Conservation (phyloP, 2,113 vertebrate species). For the Halcyon senegalensis region DNA sequence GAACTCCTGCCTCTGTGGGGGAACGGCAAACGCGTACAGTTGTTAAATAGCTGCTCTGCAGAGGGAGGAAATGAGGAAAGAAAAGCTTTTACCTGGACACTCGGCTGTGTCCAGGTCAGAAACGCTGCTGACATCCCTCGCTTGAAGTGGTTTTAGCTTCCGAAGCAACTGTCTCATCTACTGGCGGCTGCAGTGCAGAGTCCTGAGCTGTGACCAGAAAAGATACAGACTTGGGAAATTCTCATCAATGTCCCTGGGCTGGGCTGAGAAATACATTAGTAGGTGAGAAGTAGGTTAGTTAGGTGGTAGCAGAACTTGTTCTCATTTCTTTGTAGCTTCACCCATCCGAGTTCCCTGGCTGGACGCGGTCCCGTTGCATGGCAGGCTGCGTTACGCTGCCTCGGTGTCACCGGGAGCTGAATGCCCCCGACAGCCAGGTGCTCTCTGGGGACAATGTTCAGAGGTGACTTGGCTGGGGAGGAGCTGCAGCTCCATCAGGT, state of each 20-base stretch:
- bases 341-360: background rate
- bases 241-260: background rate
- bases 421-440: background rate
- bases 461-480: background rate
- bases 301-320: background rate
- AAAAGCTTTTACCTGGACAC: background rate
- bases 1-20: background rate
- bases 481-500: background rate
- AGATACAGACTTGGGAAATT: background rate
- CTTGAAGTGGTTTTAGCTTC: constrained; percentile 21
- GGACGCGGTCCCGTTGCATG: rapidly evolving
- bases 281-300: background rate
- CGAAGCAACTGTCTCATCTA: background rate
- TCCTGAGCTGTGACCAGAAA: background rate
- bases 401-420: background rate
- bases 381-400: rapidly evolving
- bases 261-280: background rate
- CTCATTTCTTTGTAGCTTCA: background rate
- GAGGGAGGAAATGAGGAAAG: background rate
- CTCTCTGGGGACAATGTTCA: background rate
- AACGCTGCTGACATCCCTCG: background rate
- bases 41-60: background rate
- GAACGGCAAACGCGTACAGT: background rate
- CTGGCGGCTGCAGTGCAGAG: constrained; percentile 5
- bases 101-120: background rate